These are phyloP conservation scores for Agelaius phoeniceus DNA, from an alignment of 2,113 vertebrate genomes.

Conservation along the genomic window DNA sequence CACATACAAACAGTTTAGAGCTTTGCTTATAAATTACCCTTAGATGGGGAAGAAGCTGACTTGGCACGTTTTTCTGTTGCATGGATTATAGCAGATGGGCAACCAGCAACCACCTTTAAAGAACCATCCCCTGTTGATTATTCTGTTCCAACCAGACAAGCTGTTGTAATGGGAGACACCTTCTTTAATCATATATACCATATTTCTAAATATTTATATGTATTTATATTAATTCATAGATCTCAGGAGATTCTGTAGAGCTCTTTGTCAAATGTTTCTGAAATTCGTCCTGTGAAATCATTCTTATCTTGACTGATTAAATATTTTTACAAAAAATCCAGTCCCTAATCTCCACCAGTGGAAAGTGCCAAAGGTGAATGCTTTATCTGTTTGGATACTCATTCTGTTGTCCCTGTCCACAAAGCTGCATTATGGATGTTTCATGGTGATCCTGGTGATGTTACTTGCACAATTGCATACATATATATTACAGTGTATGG, in stretches of 20 bases:
- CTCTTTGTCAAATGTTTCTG: not conserved
- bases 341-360: rapidly evolving
- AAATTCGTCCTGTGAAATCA: not conserved
- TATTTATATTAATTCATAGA: not conserved
- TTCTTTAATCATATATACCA: not conserved
- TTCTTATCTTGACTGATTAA: not conserved
- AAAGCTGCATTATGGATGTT: not conserved
- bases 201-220: not conserved
- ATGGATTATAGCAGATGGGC: not conserved
- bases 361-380: not conserved
- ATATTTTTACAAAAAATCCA: not conserved
- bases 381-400: not conserved
- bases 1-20: not conserved
- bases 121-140: not conserved
- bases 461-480: not conserved
- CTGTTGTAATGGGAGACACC: not conserved
- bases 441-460: not conserved
- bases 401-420: not conserved
- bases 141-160: not conserved
- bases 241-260: not conserved
- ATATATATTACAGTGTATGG: not conserved
- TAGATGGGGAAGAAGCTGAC: not conserved
- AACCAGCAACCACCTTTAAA: not conserved
- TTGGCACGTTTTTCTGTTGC: not conserved
- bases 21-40: not conserved